A percentile compares a stretch with the other conserved stretches of the same genome.
Evolutionary conservation across 2,797 vertebrate genomes (phyloP).

Genomic region (Valencia hispanica): DNA sequence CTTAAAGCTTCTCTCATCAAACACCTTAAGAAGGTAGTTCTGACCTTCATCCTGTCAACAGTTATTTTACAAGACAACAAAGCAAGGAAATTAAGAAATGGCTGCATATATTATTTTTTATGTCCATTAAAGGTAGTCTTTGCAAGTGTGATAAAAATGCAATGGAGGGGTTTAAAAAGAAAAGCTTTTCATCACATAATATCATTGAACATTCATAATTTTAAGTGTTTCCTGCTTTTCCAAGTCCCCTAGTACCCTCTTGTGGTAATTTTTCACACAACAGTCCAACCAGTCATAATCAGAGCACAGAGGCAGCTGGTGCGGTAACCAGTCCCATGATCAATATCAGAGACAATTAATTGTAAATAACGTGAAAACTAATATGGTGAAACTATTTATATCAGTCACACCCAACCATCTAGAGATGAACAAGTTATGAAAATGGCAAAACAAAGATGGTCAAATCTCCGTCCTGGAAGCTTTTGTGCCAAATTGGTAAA

Average conservation of each 20-base stretch:
- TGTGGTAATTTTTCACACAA: slow-evolving; percentile 43
- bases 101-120: slow-evolving; percentile 54
- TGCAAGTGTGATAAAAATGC: slow-evolving; percentile 25
- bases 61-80: slow-evolving; percentile 23
- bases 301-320: background rate
- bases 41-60: background rate
- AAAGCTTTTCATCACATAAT: background rate
- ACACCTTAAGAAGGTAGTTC: background rate
- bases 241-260: slow-evolving; percentile 60
- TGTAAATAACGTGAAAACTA: slow-evolving; percentile 2
- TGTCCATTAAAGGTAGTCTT: slow-evolving; percentile 13
- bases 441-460: slow-evolving; percentile 10
- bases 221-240: slow-evolving; percentile 16
- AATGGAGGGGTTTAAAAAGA: background rate
- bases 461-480: background rate
- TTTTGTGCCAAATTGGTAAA: background rate
- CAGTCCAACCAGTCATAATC: slow-evolving; percentile 28
- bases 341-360: slow-evolving; percentile 23
- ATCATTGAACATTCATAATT: background rate
- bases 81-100: slow-evolving; percentile 6
- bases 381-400: slow-evolving; percentile 1
- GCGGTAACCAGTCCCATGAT: background rate
- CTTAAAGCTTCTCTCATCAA: slow-evolving; percentile 1
- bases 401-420: slow-evolving; percentile 1
- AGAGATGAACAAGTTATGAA: slow-evolving; percentile 3